phyloP scores from a whole-genome alignment of 2,797 vertebrate genomes.

The Percopsis omiscomaycus region DNA sequence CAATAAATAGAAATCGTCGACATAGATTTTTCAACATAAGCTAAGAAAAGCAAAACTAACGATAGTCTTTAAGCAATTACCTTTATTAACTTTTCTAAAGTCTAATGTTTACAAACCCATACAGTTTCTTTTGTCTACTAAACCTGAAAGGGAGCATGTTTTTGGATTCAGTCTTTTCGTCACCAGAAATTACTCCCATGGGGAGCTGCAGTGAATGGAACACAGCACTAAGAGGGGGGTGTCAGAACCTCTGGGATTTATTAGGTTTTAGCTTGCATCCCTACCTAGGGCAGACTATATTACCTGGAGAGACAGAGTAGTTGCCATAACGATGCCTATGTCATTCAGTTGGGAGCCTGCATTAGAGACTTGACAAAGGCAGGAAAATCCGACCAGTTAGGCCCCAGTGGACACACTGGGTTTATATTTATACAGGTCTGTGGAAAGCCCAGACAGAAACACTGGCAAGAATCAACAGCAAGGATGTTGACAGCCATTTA shows the following conservation, averaged over 20 bases:
- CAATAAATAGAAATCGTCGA: too few species aligned
- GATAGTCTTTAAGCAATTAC: too few species aligned
- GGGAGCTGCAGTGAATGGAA: conserved; percentile 23
- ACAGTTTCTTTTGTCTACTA: too few species aligned
- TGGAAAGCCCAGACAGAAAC: conserved; percentile 46
- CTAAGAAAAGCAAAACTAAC: too few species aligned
- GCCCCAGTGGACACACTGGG: conserved; percentile 37
- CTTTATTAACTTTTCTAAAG: too few species aligned
- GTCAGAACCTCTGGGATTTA: conserved; percentile 18
- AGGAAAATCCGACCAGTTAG: conserved; percentile 9
- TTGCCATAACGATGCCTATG: conserved; percentile 42
- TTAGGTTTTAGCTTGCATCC: conserved; percentile 31
- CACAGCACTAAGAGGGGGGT: not conserved
- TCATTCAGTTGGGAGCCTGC: conserved; percentile 18
- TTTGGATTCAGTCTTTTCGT: conserved; percentile 11
- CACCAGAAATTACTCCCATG: conserved; percentile 23
- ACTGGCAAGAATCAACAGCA: conserved; percentile 21
- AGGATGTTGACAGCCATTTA: conserved; percentile 13
- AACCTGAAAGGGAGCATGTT: not conserved
- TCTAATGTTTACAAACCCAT: too few species aligned
- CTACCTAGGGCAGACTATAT: conserved; percentile 5
- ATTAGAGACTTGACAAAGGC: conserved; percentile 20
- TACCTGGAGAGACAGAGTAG: conserved; percentile 30
- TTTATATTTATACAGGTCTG: conserved; percentile 50
- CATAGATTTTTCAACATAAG: too few species aligned